A percentile compares a stretch with the other conserved stretches of the same genome.
phyloP scores from a whole-genome alignment of 2,888 invertebrate species.

The Polydrusus cervinus region DNA sequence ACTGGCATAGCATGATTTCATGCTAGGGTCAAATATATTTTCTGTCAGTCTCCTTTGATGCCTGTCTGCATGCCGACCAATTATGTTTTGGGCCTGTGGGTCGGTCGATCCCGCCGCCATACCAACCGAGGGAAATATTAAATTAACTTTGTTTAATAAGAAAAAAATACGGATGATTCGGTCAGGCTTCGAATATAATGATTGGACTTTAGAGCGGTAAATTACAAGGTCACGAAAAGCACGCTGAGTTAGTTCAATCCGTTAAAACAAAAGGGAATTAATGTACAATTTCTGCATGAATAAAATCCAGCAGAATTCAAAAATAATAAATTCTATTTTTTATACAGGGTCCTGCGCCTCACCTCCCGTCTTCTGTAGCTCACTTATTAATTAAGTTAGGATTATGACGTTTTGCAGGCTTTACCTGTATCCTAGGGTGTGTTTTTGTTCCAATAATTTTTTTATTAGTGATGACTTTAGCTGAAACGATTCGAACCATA shows the following conservation, averaged over 20 bases:
- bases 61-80: slow-evolving; percentile 69
- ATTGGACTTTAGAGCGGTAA: slow-evolving; percentile 25
- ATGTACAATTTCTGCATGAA: not conserved
- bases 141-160: slow-evolving; percentile 63
- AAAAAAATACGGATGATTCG: slow-evolving; percentile 17
- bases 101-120: slow-evolving; percentile 66
- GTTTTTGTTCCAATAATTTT: too few relatives aligned
- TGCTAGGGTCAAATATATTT: slow-evolving; percentile 64
- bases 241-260: not conserved
- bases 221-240: slow-evolving; percentile 29
- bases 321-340: too few relatives aligned
- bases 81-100: slow-evolving; percentile 69
- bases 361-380: too few relatives aligned
- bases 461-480: too few relatives aligned
- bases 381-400: too few relatives aligned
- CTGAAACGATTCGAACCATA: too few relatives aligned
- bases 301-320: not conserved
- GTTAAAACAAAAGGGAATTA: not conserved
- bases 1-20: slow-evolving; percentile 57
- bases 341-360: too few relatives aligned
- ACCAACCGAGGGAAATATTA: slow-evolving; percentile 66
- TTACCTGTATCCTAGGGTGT: too few relatives aligned
- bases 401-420: too few relatives aligned
- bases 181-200: slow-evolving; percentile 12
- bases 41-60: slow-evolving; percentile 66